Evolutionary conservation across 1,140 invertebrate species (phyloP).

Genomic region (Eueides isabella): DNA sequence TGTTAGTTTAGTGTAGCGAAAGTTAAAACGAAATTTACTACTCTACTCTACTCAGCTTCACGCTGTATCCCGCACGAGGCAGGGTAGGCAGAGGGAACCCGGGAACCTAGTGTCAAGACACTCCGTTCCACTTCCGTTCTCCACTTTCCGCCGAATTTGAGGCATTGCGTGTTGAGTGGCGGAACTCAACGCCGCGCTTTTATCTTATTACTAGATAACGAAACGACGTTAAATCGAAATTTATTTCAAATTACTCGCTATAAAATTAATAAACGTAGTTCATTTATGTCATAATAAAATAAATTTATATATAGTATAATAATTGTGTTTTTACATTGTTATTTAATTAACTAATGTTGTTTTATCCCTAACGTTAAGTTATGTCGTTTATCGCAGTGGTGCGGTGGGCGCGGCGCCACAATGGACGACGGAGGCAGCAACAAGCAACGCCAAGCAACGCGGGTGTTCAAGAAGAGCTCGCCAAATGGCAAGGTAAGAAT

Average conservation of each 20-base stretch:
- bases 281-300: neutral
- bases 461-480: slow-evolving; percentile 97
- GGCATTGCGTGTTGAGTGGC: too few species aligned
- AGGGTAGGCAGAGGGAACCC: too few species aligned
- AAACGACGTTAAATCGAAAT: too few species aligned
- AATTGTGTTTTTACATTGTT: neutral
- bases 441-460: slow-evolving; percentile 82
- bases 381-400: slow-evolving; percentile 52
- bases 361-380: neutral
- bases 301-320: too few species aligned
- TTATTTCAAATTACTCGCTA: neutral
- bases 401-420: slow-evolving; percentile 70
- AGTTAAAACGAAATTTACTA: neutral
- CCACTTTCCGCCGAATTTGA: too few species aligned
- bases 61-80: too few species aligned
- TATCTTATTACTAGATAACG: too few species aligned
- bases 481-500: slow-evolving; percentile 92
- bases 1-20: neutral
- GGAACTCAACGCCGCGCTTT: too few species aligned
- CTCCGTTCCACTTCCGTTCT: too few species aligned
- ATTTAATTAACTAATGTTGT: neutral
- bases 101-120: too few species aligned
- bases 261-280: neutral
- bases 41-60: too few species aligned
- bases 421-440: slow-evolving; percentile 85